phyloP scores from a whole-genome alignment of 2,113 vertebrate species.

The Psephotus haematonotus region DNA sequence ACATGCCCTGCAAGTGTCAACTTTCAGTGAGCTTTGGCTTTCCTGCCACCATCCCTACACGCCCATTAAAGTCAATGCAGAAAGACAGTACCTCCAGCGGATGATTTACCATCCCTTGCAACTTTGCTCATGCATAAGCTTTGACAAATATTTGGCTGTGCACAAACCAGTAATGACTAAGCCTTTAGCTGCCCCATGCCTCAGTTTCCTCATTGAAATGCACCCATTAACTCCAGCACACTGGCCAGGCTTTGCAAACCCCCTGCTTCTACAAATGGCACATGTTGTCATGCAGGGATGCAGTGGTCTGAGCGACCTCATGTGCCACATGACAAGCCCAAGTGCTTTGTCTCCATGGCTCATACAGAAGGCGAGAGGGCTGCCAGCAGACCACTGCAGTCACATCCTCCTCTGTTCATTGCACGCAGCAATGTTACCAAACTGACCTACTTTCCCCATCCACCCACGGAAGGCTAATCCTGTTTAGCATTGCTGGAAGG shows the following conservation, averaged over 20 bases:
- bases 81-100: fast-evolving
- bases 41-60: not conserved
- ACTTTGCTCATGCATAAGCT: not conserved
- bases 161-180: not conserved
- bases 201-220: not conserved
- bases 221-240: not conserved
- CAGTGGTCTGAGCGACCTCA: not conserved
- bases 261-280: not conserved
- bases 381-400: slow-evolving; percentile 20
- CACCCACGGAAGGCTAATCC: slow-evolving; percentile 75
- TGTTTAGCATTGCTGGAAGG: slow-evolving; percentile 72
- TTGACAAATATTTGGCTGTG: not conserved
- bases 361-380: not conserved
- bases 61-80: not conserved
- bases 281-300: fast-evolving
- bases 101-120: not conserved
- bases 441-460: slow-evolving; percentile 78
- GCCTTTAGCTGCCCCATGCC: not conserved
- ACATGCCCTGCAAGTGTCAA: not conserved
- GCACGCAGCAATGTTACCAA: slow-evolving; percentile 39
- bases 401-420: slow-evolving; percentile 28
- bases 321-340: not conserved
- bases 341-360: not conserved
- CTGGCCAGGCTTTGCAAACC: not conserved
- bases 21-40: not conserved